Base-by-base conservation (phyloP, 2,888 invertebrate species). In the Timandra comae region DNA sequence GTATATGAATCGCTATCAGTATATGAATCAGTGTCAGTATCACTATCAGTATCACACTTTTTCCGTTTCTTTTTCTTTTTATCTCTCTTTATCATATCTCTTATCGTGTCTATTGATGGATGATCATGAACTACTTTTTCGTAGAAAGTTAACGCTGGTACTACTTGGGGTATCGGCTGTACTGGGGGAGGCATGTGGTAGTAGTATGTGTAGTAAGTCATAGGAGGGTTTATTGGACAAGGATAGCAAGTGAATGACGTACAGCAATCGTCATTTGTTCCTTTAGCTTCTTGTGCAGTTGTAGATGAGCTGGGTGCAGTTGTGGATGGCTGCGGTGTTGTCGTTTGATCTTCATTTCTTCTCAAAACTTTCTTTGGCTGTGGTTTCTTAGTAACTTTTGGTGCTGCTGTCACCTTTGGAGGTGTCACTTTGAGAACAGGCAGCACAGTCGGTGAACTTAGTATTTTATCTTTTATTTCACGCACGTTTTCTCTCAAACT, bases 91-190 rank as follows among this genome's bases (percentile, higher is more conserved):
- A 75, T 57, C 1, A 74, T 47, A 24, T 49, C 43, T 29, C 47
- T 59, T 9, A 82, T 66, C 20, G 60, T 40, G 7, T 56, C 24
- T 1, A 67, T 23, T 0, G 78, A 69, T 1, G 82, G 82, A 33
- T 84, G 82, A 22, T 78, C 49, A 26, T 80, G 82, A 2, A 56
- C 41, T 2, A 81, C 77, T 0, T 68, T 72, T 35, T 81, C 79
- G 39, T 46, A 84, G 12, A 63, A 62, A 0, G 70, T 46, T 12
- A 44, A 61, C 20, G 58, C 70, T 3, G 69, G 75, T 1, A 74
- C 25, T 1, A 76, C 34, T 1, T 76, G 11, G 1, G 79, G 70
- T 2, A 42, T 25, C 29, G 44, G 31, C 0, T 52, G 52, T n/a
- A 32, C 29, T 12, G 38, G 41, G 0, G 46, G 3, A 3, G 46